Base-by-base conservation (phyloP, 2,113 vertebrate genomes). In the Eulemur rufifrons region DNA sequence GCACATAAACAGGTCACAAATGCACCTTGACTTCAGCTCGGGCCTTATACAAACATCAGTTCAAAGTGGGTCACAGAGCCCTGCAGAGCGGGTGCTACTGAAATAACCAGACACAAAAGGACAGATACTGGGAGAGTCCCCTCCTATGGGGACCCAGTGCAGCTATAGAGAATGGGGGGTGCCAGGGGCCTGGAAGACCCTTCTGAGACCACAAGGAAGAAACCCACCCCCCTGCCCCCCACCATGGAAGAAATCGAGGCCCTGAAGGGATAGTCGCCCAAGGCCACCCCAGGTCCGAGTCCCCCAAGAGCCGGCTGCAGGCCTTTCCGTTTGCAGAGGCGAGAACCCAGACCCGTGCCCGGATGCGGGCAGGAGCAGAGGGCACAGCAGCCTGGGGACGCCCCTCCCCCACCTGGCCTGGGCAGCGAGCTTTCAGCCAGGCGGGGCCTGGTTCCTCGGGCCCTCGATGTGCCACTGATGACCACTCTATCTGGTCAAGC, bases 401-500 rank as follows among this genome's bases (percentile, higher is more conserved):
- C 32, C 69, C 32, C 69, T 61, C 56, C 39, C 50, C 27, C 6
- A 68, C 87, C 63, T 14, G 3, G 27, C n/a, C 82, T 45, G 54
- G 39, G 13, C 21, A 32, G 91, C 74, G 0, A 7, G 32, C 37
- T 81, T 84, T 39, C 0, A 25, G 81, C 10, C 47, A 47, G 92
- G 86, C 2, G 0, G 37, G 47, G 76, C 34, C 54, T 74, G 84
- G 64, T 54, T 66, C 50, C 81, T 59, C 0, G 0, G 61, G 86
- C 86, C 63, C 97, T 97, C 17, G 1, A 82, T 78, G 18, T 97
- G 81, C 96, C 94, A 85, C 50, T 3, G 2, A 42, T 18, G 52
- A 54, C 92, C 95, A 91, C 86, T 91, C 73, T 95, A 52, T 94
- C 73, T 50, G 39, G 80, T 82, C 91, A 98, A 95, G 76, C 96